A percentile compares a stretch with the other conserved stretches of the same genome.
phyloP scores from a whole-genome alignment of 2,888 invertebrate species.

The Cosmia pyralina region DNA sequence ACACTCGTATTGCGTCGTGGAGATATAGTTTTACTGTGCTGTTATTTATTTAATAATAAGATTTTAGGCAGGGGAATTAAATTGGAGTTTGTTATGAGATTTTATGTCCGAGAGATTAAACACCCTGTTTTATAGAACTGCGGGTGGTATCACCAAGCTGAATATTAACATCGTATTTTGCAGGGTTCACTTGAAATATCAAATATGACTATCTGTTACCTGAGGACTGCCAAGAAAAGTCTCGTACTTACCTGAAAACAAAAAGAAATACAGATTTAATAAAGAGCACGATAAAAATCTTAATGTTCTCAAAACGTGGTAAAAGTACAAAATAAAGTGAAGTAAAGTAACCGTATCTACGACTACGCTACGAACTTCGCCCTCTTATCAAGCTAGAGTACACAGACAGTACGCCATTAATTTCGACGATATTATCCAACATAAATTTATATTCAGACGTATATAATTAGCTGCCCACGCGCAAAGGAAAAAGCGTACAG shows the following conservation, averaged over 20 bases:
- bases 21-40: conserved; percentile 59
- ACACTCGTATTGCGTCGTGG: conserved; percentile 55
- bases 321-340: conserved; percentile 33
- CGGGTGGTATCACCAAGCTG: conserved; percentile 12
- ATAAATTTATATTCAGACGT: conserved; percentile 81
- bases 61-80: conserved; percentile 43
- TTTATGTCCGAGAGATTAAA: conserved; percentile 21
- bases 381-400: conserved; percentile 66
- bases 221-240: conserved; percentile 15
- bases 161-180: conserved; percentile 35
- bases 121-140: background rate
- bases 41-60: conserved; percentile 55
- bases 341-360: conserved; percentile 13
- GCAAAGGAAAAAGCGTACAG: conserved; percentile 80
- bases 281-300: conserved; percentile 43
- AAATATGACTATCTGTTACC: conserved; percentile 32
- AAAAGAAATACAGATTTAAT: conserved; percentile 50
- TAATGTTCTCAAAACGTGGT: conserved; percentile 33
- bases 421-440: conserved; percentile 77
- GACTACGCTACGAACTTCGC: conserved; percentile 55
- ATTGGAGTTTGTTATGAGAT: conserved; percentile 30
- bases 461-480: conserved; percentile 88
- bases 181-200: conserved; percentile 26
- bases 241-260: conserved; percentile 77
- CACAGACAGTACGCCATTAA: conserved; percentile 72